Evolutionary conservation across 1,140 invertebrate genomes (phyloP), one percentile per base, ranked within the genome.

Genomic region (Saccostrea cuccullata): DNA sequence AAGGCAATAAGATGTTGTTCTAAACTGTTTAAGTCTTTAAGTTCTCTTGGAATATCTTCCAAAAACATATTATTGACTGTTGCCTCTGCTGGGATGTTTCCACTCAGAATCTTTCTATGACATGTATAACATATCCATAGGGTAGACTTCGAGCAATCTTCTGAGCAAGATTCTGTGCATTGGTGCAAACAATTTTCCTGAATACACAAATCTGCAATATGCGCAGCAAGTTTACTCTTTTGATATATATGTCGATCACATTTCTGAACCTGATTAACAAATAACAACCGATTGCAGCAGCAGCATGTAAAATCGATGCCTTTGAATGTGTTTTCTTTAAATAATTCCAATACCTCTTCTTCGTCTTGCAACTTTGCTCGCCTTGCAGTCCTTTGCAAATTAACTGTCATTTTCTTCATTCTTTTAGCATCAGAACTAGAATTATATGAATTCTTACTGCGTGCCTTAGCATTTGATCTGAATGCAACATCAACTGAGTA

Each of bases 1-100:
- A 82, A 55, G 8, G 86, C 70, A 73, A 87, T 58, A 20, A 87
- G 40, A 87, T 87, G 86, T 30, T 30, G 47, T 87, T 87, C 86
- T 13, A 87, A 36, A 23, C 47, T 55, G 73, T 87, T 87, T 30
- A 82, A 87, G 17, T 36, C 30, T 55, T 55, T 20, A 13, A 87
- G 30, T 56, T 58, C 47, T 1, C 17, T 2, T 60, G 82, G 82
- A 67, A 84, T 55, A 23, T 20, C 30, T 67, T 84, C 47, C 23
- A 84, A 26, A 20, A 15, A n/a, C 82, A 87, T 55, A 12, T 47
- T 67, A 17, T 83, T 84, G 0, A 84, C 47, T 15, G 26, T 23
- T 84, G 77, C 64, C 40, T 84, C 82, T 17, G 47, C 60, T 47
- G 87, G 82, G 26, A 64, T 26, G 20, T 64, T 84, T 15, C 77